Conservation (phyloP, 2,797 vertebrate species). For the Hozukius guyotensis region DNA sequence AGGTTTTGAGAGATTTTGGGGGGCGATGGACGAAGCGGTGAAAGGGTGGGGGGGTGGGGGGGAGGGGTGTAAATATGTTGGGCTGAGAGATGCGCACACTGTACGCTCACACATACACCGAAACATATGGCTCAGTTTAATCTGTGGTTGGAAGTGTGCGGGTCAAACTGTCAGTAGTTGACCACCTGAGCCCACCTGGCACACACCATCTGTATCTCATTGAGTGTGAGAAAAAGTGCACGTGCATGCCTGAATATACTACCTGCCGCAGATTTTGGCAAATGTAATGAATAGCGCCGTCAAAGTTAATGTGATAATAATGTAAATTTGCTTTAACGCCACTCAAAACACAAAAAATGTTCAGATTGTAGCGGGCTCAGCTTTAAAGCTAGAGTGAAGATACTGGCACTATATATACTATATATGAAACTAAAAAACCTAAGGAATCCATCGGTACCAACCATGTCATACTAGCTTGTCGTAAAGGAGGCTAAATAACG, state of each 20-base stretch:
- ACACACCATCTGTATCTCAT: not conserved
- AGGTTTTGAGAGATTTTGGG: conserved; percentile 72
- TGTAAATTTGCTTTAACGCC: no score
- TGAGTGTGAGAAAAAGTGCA: not conserved
- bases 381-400: no score
- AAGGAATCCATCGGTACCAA: no score
- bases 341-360: no score
- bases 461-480: no score
- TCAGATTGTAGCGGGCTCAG: no score
- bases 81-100: conserved; percentile 2
- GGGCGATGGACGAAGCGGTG: conserved; percentile 42
- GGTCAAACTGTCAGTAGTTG: conserved; percentile 9
- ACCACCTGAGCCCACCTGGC: conserved; percentile 30
- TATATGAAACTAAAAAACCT: no score
- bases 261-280: not conserved
- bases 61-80: conserved; percentile 23
- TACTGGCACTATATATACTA: no score
- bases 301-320: no score
- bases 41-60: not conserved
- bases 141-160: not conserved
- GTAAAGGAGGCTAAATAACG: no score
- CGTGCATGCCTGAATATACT: not conserved
- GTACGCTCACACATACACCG: not conserved
- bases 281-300: not conserved
- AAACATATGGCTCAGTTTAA: not conserved